phyloP scores from a whole-genome alignment of 2,888 invertebrate species.

The Tromatobia lineatoria region DNA sequence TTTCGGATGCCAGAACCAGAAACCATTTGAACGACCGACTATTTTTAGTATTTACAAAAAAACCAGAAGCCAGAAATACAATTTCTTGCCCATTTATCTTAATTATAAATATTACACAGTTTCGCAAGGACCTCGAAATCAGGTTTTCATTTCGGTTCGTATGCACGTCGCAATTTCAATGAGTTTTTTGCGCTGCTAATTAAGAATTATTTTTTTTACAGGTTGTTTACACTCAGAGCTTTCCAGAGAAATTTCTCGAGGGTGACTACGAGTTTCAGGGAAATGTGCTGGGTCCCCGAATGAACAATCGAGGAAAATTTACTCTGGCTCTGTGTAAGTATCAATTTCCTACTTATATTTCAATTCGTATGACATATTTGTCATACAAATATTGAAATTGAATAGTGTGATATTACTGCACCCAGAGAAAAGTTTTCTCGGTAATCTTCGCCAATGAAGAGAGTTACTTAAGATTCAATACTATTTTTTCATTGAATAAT shows the following conservation, averaged over 20 bases:
- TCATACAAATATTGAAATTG: too few relatives aligned
- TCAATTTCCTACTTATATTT: slow-evolving; percentile 18
- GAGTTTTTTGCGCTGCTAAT: neutral
- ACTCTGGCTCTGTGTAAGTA: slow-evolving; percentile 90
- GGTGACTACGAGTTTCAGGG: slow-evolving; percentile 90
- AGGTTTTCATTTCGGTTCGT: slow-evolving; percentile 36
- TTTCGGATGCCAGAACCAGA: slow-evolving; percentile 29
- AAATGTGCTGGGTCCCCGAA: slow-evolving; percentile 88
- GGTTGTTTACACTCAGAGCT: slow-evolving; percentile 92
- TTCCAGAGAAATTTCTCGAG: slow-evolving; percentile 92
- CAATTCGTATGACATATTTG: neutral
- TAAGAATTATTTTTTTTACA: slow-evolving; percentile 56
- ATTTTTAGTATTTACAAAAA: slow-evolving; percentile 10
- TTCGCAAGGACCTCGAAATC: neutral
- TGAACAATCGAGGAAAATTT: slow-evolving; percentile 90
- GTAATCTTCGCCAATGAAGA: too few relatives aligned
- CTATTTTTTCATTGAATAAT: too few relatives aligned
- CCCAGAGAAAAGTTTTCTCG: too few relatives aligned
- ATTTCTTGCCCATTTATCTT: too few relatives aligned
- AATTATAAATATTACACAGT: too few relatives aligned
- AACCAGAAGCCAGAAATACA: too few relatives aligned
- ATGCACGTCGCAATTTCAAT: too few relatives aligned
- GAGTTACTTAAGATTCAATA: too few relatives aligned
- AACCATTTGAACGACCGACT: neutral
- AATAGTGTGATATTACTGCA: too few relatives aligned